Percentiles rank a stretch among this genome's conserved stretches.
Conservation (phyloP, 92 coral and sea anemone genomes). For the Plumapathes pennacea region DNA sequence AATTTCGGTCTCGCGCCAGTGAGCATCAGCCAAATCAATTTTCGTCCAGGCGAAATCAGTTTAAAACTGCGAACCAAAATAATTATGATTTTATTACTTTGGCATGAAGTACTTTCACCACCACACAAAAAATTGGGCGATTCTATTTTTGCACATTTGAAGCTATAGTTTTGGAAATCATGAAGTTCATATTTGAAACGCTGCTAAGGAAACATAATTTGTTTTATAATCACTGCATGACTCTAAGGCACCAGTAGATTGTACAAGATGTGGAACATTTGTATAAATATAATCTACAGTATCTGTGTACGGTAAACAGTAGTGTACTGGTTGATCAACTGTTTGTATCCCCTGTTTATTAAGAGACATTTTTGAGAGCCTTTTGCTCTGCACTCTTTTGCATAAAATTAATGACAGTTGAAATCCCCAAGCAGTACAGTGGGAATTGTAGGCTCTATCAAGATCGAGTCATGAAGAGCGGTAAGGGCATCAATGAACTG, state of each 20-base stretch:
- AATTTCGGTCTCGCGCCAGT: too few relatives aligned
- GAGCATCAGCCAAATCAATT: too few relatives aligned
- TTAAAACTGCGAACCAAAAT: too few relatives aligned
- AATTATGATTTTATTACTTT: too few relatives aligned
- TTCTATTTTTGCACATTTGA: too few relatives aligned
- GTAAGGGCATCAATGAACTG: conserved; percentile 26
- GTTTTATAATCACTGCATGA: conserved; percentile 58
- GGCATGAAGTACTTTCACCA: too few relatives aligned
- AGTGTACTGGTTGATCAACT: conserved; percentile 42
- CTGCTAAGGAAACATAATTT: too few relatives aligned
- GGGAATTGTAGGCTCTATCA: conserved; percentile 4
- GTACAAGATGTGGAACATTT: conserved; percentile 36
- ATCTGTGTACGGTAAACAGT: conserved; percentile 46
- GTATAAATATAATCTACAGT: conserved; percentile 65
- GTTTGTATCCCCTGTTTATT: conserved; percentile 17
- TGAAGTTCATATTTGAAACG: too few relatives aligned
- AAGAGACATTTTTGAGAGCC: conserved; percentile 1
- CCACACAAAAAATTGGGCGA: too few relatives aligned
- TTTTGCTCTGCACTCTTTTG: conserved; percentile 14
- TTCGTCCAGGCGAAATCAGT: too few relatives aligned
- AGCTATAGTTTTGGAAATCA: too few relatives aligned
- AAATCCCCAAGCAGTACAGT: conserved; percentile 51
- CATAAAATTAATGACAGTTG: conserved; percentile 48
- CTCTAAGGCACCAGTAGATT: conserved; percentile 27
- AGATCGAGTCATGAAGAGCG: conserved; percentile 6